phyloP scores from a whole-genome alignment of 1,140 invertebrate species.

The Eupristina koningsbergeri region DNA sequence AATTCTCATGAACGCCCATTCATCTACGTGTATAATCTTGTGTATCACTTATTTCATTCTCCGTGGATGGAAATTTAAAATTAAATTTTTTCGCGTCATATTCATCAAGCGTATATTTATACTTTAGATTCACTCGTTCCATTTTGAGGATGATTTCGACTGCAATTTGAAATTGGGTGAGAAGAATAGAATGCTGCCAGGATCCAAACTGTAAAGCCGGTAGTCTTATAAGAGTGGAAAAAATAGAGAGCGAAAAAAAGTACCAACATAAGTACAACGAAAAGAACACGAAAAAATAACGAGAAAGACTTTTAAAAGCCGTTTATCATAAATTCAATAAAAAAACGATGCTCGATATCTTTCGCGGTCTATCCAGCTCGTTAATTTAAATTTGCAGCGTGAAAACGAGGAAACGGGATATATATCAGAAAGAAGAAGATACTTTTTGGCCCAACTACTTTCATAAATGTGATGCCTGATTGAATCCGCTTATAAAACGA shows the following conservation, averaged over 20 bases:
- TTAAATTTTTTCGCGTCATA: constrained; percentile 35
- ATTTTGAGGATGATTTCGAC: constrained; percentile 6
- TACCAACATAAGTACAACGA: background rate
- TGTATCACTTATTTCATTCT: background rate
- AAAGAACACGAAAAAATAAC: background rate
- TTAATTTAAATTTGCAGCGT: constrained; percentile 53
- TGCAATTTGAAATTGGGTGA: background rate
- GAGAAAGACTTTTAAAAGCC: constrained; percentile 44
- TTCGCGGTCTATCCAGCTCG: constrained; percentile 19
- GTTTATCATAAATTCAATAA: constrained; percentile 59
- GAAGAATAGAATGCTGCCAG: background rate
- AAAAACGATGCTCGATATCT: constrained; percentile 32
- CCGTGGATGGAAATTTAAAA: background rate
- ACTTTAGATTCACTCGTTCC: constrained; percentile 19
- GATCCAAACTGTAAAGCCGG: background rate
- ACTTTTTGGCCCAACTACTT: constrained; percentile 16
- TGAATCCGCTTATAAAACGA: constrained; percentile 36
- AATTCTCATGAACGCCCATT: background rate
- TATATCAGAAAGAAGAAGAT: background rate
- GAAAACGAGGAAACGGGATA: constrained; percentile 6
- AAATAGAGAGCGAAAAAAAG: constrained; percentile 4
- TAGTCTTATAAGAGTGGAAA: background rate
- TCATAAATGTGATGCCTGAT: constrained; percentile 26
- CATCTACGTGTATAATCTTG: background rate
- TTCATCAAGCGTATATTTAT: constrained; percentile 31